These are phyloP conservation scores for Hycleus cichorii DNA, from an alignment of 1,140 invertebrate genomes.

Conservation along the genomic window DNA sequence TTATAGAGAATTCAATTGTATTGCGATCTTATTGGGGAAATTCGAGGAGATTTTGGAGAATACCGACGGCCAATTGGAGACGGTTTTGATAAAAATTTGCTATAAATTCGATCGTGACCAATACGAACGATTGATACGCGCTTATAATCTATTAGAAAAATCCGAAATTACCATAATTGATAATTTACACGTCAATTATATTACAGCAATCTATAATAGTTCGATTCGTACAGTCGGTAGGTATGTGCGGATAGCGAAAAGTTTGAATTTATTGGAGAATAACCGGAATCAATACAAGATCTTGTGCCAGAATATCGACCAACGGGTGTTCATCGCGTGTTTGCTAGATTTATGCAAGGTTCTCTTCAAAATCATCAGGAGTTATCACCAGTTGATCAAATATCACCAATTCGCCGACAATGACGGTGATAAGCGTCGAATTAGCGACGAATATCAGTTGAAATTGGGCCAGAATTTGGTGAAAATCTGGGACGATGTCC, in stretches of 20 bases:
- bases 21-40: slow-evolving; percentile 76
- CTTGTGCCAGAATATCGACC: slow-evolving; percentile 54
- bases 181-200: slow-evolving; percentile 91
- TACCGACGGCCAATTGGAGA: slow-evolving; percentile 87
- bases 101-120: slow-evolving; percentile 59
- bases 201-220: slow-evolving; percentile 85
- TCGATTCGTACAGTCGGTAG: slow-evolving; percentile 70
- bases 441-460: slow-evolving; percentile 50
- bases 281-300: slow-evolving; percentile 68
- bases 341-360: slow-evolving; percentile 74
- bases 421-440: slow-evolving; percentile 33
- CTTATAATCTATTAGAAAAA: slow-evolving; percentile 79
- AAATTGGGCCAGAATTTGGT: slow-evolving; percentile 81
- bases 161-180: slow-evolving; percentile 82
- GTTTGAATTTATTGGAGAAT: slow-evolving; percentile 25
- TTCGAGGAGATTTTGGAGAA: slow-evolving; percentile 86
- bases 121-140: slow-evolving; percentile 74
- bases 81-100: slow-evolving; percentile 56
- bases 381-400: slow-evolving; percentile 71
- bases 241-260: slow-evolving; percentile 47
- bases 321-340: slow-evolving; percentile 69
- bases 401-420: slow-evolving; percentile 59
- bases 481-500: slow-evolving; percentile 90
- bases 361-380: slow-evolving; percentile 73
- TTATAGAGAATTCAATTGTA: slow-evolving; percentile 78